Percentiles rank a stretch among this genome's conserved stretches.
phyloP scores from a whole-genome alignment of 30 jellyfish, hydroid and myxozoan species.

The Rhopilema esculentum region DNA sequence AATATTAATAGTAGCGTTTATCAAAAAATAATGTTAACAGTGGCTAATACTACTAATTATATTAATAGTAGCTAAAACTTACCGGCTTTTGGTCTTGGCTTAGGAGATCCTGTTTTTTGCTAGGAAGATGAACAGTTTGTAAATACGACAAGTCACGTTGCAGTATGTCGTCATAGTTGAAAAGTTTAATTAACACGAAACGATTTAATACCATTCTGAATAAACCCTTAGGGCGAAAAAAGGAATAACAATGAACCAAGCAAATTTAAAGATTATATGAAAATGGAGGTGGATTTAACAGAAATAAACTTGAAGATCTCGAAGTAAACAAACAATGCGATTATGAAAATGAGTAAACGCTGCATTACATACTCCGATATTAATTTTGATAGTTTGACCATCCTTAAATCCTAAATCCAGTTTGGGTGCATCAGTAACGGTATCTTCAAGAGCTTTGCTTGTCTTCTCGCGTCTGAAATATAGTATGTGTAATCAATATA shows the following conservation, averaged over 20 bases:
- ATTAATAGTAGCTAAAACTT: no score
- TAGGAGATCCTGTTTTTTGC: constrained; percentile 42
- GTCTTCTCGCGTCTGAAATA: constrained; percentile 89
- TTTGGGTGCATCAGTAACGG: constrained; percentile 50
- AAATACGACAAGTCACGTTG: no score
- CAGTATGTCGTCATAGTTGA: no score
- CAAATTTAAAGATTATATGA: no score
- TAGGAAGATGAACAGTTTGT: not conserved
- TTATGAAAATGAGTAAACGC: not conserved
- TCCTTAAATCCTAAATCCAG: constrained; percentile 93
- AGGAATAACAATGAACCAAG: no score
- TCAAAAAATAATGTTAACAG: no score
- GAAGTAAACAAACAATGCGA: not conserved
- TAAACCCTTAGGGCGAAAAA: no score
- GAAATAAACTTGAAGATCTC: not conserved
- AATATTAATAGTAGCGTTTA: no score
- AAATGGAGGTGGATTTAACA: not conserved
- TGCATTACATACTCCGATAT: constrained; percentile 68
- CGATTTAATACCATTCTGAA: no score
- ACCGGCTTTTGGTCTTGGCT: constrained; percentile 50
- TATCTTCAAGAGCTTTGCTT: constrained; percentile 61
- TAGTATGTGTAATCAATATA: not conserved
- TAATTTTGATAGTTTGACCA: constrained; percentile 96
- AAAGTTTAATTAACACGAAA: no score
- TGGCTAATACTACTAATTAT: no score